Evolutionary conservation across 1,140 invertebrate genomes (phyloP), one percentile per base, ranked within the genome.

Genomic region (Caenorhabditis tropicalis): DNA sequence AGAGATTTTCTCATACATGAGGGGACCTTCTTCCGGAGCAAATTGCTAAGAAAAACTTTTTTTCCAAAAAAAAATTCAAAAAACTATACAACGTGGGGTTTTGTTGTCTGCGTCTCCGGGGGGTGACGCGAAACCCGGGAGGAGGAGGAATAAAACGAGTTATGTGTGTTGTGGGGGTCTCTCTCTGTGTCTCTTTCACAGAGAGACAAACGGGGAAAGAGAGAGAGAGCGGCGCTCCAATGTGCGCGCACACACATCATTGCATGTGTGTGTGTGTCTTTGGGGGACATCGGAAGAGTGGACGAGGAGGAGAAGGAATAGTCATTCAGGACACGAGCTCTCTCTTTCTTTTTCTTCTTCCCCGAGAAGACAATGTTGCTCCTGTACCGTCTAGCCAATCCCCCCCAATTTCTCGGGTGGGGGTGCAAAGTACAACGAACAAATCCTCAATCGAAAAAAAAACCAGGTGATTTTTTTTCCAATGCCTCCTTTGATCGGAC

Each of bases 141-240:
- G 49, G 49, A 51, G 49, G n/a, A 5, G 53, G 53, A 58, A 65
- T 65, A 65, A 19, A 65, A 36, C 58, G 58, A 65, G 58, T 58
- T 58, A 58, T 58, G 19, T 58, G 53, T 9, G 12, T 7, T 29
- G 15, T 51, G 10, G 10, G 10, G 10, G 15, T 51, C 49, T 51
- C 49, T 51, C 49, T 51, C 49, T 51, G 1, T n/a, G 16, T n/a
- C 19, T 51, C 49, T 58, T 43, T 43, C 39, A 5, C 39, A 12
- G 39, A 12, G 5, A 5, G 39, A 6, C 39, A n/a, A n/a, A n/a
- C n/a, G n/a, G n/a, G n/a, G n/a, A n/a, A n/a, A n/a, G 49, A 6
- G 49, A 7, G 49, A n/a, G 49, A n/a, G 49, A 15, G 49, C n/a
- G n/a, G 16, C 24, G 27, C 53, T 10, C 21, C 19, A 9, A 24